Evolutionary conservation across 2,797 vertebrate genomes (phyloP), one percentile per base, ranked within the genome.

Genomic region (Cryptoblepharus egeriae): DNA sequence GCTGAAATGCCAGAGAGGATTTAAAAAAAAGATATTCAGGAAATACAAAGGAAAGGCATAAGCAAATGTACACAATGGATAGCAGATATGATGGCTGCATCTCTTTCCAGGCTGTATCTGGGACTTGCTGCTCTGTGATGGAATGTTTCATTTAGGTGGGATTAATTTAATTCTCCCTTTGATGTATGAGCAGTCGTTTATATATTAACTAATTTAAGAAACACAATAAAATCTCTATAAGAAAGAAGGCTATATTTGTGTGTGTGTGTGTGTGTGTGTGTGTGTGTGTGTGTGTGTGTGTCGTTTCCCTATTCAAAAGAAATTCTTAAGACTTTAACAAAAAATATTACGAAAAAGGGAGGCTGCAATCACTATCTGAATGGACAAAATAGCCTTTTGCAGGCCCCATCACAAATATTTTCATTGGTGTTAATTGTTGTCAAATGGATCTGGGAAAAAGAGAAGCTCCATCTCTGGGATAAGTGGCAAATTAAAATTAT

Each of bases 101-200:
- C 81, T 88, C 83, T 87, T 79, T n/a, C n/a, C 18, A 45, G 6
- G n/a, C 11, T 88, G 28, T 26, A 2, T 7, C 9, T 63, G 79
- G 60, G 13, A 15, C 65, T 87, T 49, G 4, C 32, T 81, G 85
- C n/a, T 80, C 1, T 0, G 0, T 68, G 77, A 88, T 60, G 8
- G 85, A 57, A 79, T 88, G 22, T 87, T 93, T 79, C 77, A 49
- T 89, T 90, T 82, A 84, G 63, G 8, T 79, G 60, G 68, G 69
- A 92, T 89, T 93, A 85, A 68, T 1, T 16, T 90, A 91, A 91
- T 92, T 87, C 83, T 87, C 30, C 32, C 52, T 91, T 92, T 92
- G 72, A 88, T 89, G 84, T 87, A 69, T 64, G 30, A 84, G 71
- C 30, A 42, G 35, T 16, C 79, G 26, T 55, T 52, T 79, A 86